phyloP scores from a whole-genome alignment of 2,113 vertebrate genomes.

The Tor tambroides region DNA sequence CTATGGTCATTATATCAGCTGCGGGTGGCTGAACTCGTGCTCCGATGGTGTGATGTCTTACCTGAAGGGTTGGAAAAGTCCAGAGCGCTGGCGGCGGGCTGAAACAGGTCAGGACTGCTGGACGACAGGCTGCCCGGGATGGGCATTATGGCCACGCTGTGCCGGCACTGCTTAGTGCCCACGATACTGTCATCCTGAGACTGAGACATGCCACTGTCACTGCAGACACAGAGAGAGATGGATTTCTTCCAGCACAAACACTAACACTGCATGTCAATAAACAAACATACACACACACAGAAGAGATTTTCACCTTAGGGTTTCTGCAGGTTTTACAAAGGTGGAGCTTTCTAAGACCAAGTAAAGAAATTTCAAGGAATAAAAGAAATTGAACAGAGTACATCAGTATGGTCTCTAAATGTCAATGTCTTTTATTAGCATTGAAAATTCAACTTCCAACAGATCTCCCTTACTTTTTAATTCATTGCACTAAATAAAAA shows the following conservation, averaged over 20 bases:
- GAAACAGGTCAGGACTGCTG: constrained; percentile 93
- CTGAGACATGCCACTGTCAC: constrained; percentile 89
- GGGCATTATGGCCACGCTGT: constrained; percentile 96
- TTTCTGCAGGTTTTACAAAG: background rate
- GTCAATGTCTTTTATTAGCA: background rate
- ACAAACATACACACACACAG: constrained; percentile 40
- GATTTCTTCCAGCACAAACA: background rate
- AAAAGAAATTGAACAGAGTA: background rate
- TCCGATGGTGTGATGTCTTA: constrained; percentile 64
- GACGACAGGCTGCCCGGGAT: constrained; percentile 91
- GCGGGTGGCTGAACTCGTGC: background rate
- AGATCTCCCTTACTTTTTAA: background rate
- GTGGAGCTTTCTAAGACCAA: background rate
- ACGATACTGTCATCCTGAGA: constrained; percentile 98
- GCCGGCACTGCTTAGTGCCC: constrained; percentile 91
- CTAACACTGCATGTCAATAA: background rate
- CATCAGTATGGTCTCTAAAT: background rate
- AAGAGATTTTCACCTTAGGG: background rate
- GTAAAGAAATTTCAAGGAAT: background rate
- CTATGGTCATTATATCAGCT: background rate
- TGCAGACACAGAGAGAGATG: constrained; percentile 61
- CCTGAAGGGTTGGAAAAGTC: constrained; percentile 95
- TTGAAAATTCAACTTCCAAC: background rate
- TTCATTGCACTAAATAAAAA: background rate
- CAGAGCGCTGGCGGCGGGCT: constrained; percentile 87